These are phyloP conservation scores for Tapirus terrestris DNA, from an alignment of 2,113 vertebrate genomes.

Conservation along the genomic window DNA sequence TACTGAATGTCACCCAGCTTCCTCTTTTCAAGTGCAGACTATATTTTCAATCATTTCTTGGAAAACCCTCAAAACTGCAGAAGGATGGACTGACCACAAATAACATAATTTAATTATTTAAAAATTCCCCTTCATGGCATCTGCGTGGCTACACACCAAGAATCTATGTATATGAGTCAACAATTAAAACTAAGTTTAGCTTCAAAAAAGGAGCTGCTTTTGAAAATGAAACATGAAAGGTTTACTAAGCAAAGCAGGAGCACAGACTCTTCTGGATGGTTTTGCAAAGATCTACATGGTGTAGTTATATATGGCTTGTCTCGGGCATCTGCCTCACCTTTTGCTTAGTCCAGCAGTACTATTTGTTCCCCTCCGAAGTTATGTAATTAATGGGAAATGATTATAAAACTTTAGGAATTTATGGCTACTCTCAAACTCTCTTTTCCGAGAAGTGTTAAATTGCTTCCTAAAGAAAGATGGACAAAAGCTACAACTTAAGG, in stretches of 20 bases:
- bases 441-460: constrained; percentile 58
- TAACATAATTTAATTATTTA: background rate
- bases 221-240: background rate
- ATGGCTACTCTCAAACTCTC: constrained; percentile 18
- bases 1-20: background rate
- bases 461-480: background rate
- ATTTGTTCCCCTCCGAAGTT: constrained; percentile 7
- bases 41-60: background rate
- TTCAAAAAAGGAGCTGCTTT: background rate
- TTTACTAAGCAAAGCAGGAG: background rate
- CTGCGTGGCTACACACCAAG: background rate
- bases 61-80: background rate
- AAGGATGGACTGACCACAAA: background rate
- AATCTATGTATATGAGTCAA: background rate
- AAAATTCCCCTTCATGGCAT: background rate
- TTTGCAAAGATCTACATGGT: background rate
- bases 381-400: background rate
- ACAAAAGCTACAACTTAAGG: background rate
- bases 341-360: background rate
- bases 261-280: background rate
- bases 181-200: background rate
- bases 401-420: background rate
- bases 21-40: background rate
- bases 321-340: background rate
- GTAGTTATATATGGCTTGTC: background rate